phyloP scores from a whole-genome alignment of 2,888 invertebrate genomes.

The Netelia virgata region DNA sequence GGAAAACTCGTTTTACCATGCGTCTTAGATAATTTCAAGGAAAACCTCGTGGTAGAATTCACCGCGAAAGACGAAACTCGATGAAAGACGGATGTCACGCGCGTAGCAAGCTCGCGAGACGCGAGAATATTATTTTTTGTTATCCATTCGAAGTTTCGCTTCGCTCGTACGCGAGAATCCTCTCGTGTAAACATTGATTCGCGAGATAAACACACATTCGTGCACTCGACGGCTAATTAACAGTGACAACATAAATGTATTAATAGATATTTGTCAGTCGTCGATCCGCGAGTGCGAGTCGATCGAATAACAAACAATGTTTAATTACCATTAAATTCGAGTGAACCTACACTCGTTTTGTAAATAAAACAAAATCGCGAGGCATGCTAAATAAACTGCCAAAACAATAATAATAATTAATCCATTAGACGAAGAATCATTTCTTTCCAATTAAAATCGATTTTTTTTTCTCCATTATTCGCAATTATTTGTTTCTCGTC shows the following conservation, averaged over 20 bases:
- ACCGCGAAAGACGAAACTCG: slow-evolving; percentile 33
- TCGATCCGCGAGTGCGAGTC: slow-evolving; percentile 21
- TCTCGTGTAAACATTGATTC: slow-evolving; percentile 30
- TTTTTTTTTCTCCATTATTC: neutral
- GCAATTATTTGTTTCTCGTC: neutral
- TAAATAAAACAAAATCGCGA: neutral
- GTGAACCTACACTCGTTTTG: neutral
- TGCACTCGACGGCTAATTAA: slow-evolving; percentile 35
- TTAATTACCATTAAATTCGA: neutral
- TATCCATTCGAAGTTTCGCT: neutral
- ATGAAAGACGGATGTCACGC: neutral
- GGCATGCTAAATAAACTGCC: too few species aligned
- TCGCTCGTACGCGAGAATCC: neutral
- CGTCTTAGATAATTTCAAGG: slow-evolving; percentile 64
- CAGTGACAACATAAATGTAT: slow-evolving; percentile 9
- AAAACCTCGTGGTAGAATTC: slow-evolving; percentile 48
- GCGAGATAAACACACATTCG: slow-evolving; percentile 9
- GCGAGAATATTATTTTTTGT: neutral
- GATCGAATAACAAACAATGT: neutral
- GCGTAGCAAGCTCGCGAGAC: slow-evolving; percentile 4
- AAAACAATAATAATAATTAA: too few species aligned
- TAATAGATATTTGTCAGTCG: slow-evolving; percentile 34
- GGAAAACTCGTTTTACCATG: slow-evolving; percentile 58
- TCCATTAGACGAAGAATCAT: neutral
- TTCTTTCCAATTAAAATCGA: neutral